Percentiles rank a stretch among this genome's conserved stretches.
Conservation (phyloP, 2,888 invertebrate genomes). For the Julus scandinavius region DNA sequence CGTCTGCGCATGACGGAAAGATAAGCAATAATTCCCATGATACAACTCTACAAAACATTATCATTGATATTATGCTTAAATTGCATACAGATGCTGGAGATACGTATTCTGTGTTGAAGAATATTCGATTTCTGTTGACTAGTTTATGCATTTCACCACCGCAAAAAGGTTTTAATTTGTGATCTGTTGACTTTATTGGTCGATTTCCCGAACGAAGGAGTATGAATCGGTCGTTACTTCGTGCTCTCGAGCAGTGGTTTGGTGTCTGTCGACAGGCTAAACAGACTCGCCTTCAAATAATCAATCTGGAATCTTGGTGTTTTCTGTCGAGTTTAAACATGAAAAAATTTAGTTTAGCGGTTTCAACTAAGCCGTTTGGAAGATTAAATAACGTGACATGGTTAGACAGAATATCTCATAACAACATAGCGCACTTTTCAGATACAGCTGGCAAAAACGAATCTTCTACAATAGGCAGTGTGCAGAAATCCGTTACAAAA, state of each 20-base stretch:
- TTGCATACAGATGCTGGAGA: no score
- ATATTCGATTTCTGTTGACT: background rate
- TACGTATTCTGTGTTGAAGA: no score
- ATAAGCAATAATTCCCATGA: no score
- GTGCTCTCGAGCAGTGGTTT: background rate
- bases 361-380: background rate
- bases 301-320: background rate
- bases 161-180: background rate
- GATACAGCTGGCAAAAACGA: background rate
- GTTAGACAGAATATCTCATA: background rate
- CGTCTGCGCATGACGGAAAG: no score
- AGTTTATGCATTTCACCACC: no score
- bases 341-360: background rate
- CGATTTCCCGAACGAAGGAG: background rate
- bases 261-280: background rate
- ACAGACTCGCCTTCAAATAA: background rate
- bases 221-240: background rate
- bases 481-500: constrained; percentile 65
- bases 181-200: background rate
- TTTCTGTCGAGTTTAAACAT: background rate
- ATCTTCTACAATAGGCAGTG: background rate
- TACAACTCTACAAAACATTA: no score
- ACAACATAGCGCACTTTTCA: background rate
- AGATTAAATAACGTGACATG: background rate
- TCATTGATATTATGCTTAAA: no score